Evolutionary conservation across 2,888 invertebrate species (phyloP).

Genomic region (Serrognathus titanus): DNA sequence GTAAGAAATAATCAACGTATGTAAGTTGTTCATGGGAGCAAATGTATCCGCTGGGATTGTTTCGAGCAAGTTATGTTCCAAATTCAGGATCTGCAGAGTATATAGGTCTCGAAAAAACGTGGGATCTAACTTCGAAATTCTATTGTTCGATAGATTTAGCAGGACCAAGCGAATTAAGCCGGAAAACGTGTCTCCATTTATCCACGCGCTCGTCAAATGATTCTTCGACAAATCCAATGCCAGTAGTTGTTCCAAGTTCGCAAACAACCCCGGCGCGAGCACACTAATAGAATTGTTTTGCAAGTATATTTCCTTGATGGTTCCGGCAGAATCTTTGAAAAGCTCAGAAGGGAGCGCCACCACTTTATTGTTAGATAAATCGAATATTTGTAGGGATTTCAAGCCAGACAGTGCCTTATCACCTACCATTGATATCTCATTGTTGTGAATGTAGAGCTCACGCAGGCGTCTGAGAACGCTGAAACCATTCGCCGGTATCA

Average conservation of each 20-base stretch:
- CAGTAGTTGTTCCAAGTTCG: slow-evolving; percentile 77
- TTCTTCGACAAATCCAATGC: slow-evolving; percentile 83
- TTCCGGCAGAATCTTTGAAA: slow-evolving; percentile 73
- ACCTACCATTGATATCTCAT: slow-evolving; percentile 84
- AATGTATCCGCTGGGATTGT: slow-evolving; percentile 85
- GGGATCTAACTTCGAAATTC: slow-evolving; percentile 75
- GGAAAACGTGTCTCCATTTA: slow-evolving; percentile 79
- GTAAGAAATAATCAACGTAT: slow-evolving; percentile 81
- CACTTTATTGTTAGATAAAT: slow-evolving; percentile 87
- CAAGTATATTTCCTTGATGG: slow-evolving; percentile 83
- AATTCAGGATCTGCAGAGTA: slow-evolving; percentile 78
- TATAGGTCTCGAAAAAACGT: slow-evolving; percentile 83
- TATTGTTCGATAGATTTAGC: slow-evolving; percentile 81
- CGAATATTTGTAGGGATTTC: slow-evolving; percentile 77
- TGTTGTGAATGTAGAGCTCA: slow-evolving; percentile 80
- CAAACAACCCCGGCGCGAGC: slow-evolving; percentile 79
- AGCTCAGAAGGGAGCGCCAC: slow-evolving; percentile 82
- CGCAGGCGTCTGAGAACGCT: slow-evolving; percentile 73
- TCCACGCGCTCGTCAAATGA: slow-evolving; percentile 82
- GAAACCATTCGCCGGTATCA: slow-evolving; percentile 79
- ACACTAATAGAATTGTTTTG: slow-evolving; percentile 89
- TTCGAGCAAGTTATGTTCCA: slow-evolving; percentile 80
- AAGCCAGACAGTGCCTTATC: slow-evolving; percentile 80
- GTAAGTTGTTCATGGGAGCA: slow-evolving; percentile 87
- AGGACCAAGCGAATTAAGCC: slow-evolving; percentile 85